A percentile compares a stretch with the other conserved stretches of the same genome.
phyloP scores from a whole-genome alignment of 1,140 invertebrate genomes.

The Musca vetustissima region DNA sequence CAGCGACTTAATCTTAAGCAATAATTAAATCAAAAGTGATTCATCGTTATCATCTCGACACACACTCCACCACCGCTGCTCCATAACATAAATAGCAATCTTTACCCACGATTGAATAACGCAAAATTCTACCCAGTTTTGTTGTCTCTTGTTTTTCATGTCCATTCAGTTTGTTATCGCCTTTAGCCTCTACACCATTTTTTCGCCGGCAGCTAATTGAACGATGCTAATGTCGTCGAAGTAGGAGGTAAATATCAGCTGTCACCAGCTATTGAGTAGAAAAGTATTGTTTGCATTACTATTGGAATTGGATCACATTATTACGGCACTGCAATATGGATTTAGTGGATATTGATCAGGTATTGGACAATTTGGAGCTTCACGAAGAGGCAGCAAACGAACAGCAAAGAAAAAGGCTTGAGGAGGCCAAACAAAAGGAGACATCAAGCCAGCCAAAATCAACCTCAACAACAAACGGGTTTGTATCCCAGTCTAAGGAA shows the following conservation, averaged over 20 bases:
- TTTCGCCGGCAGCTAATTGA: conserved; percentile 12
- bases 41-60: conserved; percentile 12
- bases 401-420: conserved; percentile 29
- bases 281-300: not conserved
- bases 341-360: conserved; percentile 80
- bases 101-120: too few relatives aligned
- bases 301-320: conserved; percentile 16
- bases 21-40: conserved; percentile 20
- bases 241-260: not conserved
- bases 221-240: not conserved
- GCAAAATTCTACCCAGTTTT: too few relatives aligned
- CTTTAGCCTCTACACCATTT: too few relatives aligned
- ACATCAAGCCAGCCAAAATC: conserved; percentile 47
- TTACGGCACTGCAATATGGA: conserved; percentile 39
- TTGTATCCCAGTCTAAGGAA: not conserved
- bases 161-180: too few relatives aligned
- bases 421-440: conserved; percentile 57
- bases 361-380: conserved; percentile 81
- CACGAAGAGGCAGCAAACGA: conserved; percentile 38
- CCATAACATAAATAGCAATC: not conserved
- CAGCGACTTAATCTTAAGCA: not conserved
- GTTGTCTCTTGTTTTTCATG: too few relatives aligned
- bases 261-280: not conserved
- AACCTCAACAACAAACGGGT: conserved; percentile 35
- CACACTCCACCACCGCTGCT: not conserved